These are phyloP conservation scores for Eucidaris tribuloides DNA, from an alignment of 35 echinoderm and acorn worm species.

Conservation along the genomic window DNA sequence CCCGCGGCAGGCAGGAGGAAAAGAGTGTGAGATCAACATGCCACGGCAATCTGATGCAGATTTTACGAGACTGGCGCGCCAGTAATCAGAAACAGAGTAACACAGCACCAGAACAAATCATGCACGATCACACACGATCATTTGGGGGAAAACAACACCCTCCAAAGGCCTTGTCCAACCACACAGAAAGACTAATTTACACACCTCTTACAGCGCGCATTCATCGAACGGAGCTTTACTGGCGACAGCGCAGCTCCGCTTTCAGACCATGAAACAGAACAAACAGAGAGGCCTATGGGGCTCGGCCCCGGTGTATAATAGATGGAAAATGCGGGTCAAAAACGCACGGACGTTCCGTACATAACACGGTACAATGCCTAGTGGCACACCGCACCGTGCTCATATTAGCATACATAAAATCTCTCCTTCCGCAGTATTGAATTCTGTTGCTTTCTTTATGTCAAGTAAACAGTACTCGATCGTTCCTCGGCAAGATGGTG, in stretches of 20 bases:
- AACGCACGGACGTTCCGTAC: no score
- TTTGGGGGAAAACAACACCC: slow-evolving; percentile 19
- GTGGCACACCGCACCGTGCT: neutral
- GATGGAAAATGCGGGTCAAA: slow-evolving; percentile 36
- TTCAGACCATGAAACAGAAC: slow-evolving; percentile 18
- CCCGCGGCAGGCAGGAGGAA: slow-evolving; percentile 26
- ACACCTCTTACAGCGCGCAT: slow-evolving; percentile 27
- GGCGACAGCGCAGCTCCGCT: slow-evolving; percentile 25
- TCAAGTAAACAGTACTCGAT: no score
- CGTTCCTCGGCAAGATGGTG: no score
- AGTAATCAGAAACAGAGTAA: slow-evolving; percentile 38
- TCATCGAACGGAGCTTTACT: slow-evolving; percentile 13
- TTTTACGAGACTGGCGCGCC: slow-evolving; percentile 14
- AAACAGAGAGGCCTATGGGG: slow-evolving; percentile 27
- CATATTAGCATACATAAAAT: slow-evolving; percentile 32
- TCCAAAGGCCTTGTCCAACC: slow-evolving; percentile 26
- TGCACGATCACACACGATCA: slow-evolving; percentile 22
- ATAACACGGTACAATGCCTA: slow-evolving; percentile 13
- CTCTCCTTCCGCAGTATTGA: slow-evolving; percentile 34
- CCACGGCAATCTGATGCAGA: slow-evolving; percentile 18
- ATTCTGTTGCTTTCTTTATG: no score
- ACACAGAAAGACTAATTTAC: slow-evolving; percentile 39
- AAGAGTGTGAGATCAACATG: slow-evolving; percentile 15
- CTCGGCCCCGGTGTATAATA: slow-evolving; percentile 27
- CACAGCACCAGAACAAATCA: slow-evolving; percentile 27